These are phyloP conservation scores for Protophormia terraenovae DNA, from an alignment of 2,888 invertebrate genomes.

Conservation along the genomic window DNA sequence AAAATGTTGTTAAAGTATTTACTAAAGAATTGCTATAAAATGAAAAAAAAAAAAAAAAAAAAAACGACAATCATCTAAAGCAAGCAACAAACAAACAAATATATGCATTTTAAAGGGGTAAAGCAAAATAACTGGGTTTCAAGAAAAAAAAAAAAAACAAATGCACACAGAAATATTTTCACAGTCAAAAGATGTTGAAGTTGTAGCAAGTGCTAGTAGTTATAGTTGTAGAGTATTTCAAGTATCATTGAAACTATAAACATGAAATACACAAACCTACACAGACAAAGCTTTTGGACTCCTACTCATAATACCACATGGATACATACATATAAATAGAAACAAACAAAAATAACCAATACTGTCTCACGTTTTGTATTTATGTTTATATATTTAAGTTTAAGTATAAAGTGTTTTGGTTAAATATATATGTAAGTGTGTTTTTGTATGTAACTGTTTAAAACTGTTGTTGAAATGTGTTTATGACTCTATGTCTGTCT, in stretches of 20 bases:
- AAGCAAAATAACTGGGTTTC: background rate
- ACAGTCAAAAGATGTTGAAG: conserved; percentile 27
- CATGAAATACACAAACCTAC: background rate
- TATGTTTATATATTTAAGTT: background rate
- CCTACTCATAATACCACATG: background rate
- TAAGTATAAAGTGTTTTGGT: background rate
- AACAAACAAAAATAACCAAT: background rate
- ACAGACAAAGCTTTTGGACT: background rate
- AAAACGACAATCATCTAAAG: conserved; percentile 9
- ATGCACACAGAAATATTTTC: conserved; percentile 25
- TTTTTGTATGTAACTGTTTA: background rate
- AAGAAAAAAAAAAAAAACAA: background rate
- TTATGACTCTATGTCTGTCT: conserved; percentile 3
- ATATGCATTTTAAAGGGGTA: background rate
- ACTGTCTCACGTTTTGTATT: background rate
- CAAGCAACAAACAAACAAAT: conserved; percentile 31
- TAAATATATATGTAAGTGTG: too few relatives aligned
- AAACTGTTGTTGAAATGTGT: conserved; percentile 43
- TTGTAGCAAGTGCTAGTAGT: background rate
- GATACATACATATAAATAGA: background rate
- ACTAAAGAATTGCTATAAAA: conserved; percentile 33
- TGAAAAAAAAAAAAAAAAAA: background rate
- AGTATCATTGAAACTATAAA: conserved; percentile 54
- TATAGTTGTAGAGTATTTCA: background rate
- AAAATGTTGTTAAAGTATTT: conserved; percentile 58